phyloP scores from a whole-genome alignment of 2,797 vertebrate genomes.

The Alosa sapidissima region DNA sequence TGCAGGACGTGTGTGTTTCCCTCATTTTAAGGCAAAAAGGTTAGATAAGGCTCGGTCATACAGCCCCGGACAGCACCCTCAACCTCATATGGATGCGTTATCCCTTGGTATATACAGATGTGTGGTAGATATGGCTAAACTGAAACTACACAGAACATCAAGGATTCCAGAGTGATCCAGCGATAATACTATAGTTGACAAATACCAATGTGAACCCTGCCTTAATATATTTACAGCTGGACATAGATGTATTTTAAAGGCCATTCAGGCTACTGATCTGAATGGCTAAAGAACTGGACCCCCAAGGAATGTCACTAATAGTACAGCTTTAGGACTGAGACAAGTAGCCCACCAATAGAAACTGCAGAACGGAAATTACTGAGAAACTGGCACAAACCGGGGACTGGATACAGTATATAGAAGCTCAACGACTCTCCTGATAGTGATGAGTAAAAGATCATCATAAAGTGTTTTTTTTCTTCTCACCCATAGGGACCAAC shows the following conservation, averaged over 20 bases:
- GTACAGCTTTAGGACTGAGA: neutral
- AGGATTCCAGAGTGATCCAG: neutral
- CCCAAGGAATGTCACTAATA: neutral
- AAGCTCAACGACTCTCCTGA: neutral
- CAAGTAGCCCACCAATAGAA: neutral
- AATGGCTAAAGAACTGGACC: neutral
- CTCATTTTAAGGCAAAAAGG: conserved; percentile 58
- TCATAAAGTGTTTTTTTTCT: neutral
- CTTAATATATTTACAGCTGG: neutral
- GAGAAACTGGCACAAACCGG: neutral
- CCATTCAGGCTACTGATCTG: neutral
- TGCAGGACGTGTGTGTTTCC: conserved; percentile 23
- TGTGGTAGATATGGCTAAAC: neutral
- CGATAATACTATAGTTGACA: neutral
- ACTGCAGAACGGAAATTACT: neutral
- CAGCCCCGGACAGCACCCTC: conserved; percentile 26
- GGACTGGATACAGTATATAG: neutral
- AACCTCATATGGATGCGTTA: neutral
- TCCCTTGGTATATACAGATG: neutral
- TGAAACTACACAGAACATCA: neutral
- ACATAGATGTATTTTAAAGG: conserved; percentile 7
- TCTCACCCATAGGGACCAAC: neutral
- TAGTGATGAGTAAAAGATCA: neutral
- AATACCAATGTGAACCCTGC: neutral
- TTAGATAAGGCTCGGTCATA: conserved; percentile 49